Evolutionary conservation across 2,888 invertebrate species (phyloP).

Genomic region (Polydrusus cervinus): DNA sequence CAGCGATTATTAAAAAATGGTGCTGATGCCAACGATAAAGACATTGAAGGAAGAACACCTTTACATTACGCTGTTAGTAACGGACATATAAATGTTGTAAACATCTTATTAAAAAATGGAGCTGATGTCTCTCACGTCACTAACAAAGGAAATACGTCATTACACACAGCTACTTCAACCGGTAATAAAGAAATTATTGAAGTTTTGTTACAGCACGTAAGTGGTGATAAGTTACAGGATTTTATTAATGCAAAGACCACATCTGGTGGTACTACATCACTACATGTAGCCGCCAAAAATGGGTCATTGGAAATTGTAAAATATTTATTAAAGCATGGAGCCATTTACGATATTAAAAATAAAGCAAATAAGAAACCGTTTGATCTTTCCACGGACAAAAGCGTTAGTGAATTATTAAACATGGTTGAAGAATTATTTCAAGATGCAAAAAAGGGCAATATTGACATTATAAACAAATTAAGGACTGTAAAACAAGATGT

Average conservation of each 20-base stretch:
- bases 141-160: constrained; percentile 50
- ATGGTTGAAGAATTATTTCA: constrained; percentile 10
- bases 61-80: constrained; percentile 55
- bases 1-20: constrained; percentile 31
- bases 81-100: constrained; percentile 17
- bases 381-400: constrained; percentile 43
- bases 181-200: constrained; percentile 37
- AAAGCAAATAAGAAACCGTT: constrained; percentile 37
- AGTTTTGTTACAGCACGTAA: too few species aligned
- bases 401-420: neutral
- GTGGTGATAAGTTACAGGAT: constrained; percentile 22
- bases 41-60: constrained; percentile 51
- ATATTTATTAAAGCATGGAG: constrained; percentile 47
- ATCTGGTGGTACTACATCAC: constrained; percentile 56
- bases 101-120: constrained; percentile 19
- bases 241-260: constrained; percentile 49
- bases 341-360: constrained; percentile 35
- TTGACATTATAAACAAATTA: constrained; percentile 1
- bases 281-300: constrained; percentile 60
- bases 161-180: constrained; percentile 53
- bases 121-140: constrained; percentile 50
- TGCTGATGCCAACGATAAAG: constrained; percentile 52
- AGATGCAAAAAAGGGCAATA: constrained; percentile 17
- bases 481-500: neutral
- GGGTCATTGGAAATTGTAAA: constrained; percentile 58